Conservation (phyloP, 2,113 vertebrate genomes). For the Toxostoma redivivum region DNA sequence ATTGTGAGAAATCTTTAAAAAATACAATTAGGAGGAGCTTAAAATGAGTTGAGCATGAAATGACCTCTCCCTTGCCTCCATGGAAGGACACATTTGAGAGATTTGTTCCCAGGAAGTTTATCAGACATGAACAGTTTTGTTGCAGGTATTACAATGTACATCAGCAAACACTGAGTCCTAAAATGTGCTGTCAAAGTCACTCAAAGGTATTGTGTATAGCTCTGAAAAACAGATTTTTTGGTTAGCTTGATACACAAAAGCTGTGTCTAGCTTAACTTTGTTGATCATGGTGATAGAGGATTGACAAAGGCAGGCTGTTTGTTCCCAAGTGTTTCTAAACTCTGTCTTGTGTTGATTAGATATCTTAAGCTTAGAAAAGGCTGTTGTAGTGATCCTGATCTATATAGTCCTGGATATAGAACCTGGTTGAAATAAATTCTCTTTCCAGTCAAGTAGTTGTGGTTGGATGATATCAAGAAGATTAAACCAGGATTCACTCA, state of each 20-base stretch:
- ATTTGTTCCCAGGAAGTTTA: neutral
- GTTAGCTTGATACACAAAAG: neutral
- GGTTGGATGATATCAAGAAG: neutral
- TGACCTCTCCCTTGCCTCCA: neutral
- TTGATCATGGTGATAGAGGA: neutral
- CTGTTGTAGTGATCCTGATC: neutral
- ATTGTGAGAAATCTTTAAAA: neutral
- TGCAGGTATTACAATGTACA: neutral
- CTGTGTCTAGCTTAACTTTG: neutral
- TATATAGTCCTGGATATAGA: neutral
- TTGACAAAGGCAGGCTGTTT: neutral
- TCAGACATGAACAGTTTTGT: neutral
- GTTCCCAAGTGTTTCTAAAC: neutral
- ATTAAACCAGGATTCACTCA: neutral
- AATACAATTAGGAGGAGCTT: neutral
- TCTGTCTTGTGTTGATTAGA: neutral
- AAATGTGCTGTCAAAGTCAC: neutral
- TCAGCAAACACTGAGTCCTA: neutral
- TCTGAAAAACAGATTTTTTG: neutral
- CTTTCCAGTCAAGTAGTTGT: neutral
- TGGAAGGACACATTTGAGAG: neutral
- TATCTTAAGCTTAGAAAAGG: neutral
- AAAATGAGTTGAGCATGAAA: neutral
- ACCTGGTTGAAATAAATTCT: neutral
- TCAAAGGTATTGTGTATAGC: fast-evolving